phyloP scores from a whole-genome alignment of 2,113 vertebrate species.

The Toxotes chatareus region DNA sequence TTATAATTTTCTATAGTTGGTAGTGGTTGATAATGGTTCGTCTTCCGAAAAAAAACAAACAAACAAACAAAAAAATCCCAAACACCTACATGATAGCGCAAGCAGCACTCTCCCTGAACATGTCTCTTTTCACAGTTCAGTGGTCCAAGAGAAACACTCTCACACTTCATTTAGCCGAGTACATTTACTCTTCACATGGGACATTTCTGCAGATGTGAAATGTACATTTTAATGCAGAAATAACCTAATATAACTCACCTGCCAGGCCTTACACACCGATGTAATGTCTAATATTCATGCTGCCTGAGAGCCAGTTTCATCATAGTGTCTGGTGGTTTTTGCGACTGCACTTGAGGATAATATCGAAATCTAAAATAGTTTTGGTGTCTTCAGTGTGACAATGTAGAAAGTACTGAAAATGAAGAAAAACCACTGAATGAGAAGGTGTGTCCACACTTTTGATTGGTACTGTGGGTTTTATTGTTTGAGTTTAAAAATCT shows the following conservation, averaged over 20 bases:
- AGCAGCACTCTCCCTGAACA: neutral
- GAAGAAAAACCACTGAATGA: no score
- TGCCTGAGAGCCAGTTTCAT: no score
- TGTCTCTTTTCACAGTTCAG: no score
- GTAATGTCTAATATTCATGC: neutral
- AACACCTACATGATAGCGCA: no score
- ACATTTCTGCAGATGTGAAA: conserved; percentile 25
- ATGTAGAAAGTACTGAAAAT: no score
- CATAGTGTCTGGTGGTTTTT: no score
- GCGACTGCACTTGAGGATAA: no score
- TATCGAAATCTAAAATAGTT: no score
- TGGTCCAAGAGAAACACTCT: neutral
- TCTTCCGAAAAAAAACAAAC: neutral
- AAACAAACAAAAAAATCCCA: neutral
- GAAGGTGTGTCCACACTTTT: no score
- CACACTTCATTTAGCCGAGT: conserved; percentile 40
- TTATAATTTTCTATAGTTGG: neutral
- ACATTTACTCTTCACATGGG: conserved; percentile 25
- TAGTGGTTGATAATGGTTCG: neutral
- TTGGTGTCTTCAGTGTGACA: no score
- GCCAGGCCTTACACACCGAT: neutral
- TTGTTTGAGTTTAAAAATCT: no score
- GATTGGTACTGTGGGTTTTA: no score
- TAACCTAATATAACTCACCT: neutral
- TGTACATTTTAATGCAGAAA: conserved; percentile 2